Base-by-base conservation (phyloP, 2,888 invertebrate species). In the Dicycla oo region DNA sequence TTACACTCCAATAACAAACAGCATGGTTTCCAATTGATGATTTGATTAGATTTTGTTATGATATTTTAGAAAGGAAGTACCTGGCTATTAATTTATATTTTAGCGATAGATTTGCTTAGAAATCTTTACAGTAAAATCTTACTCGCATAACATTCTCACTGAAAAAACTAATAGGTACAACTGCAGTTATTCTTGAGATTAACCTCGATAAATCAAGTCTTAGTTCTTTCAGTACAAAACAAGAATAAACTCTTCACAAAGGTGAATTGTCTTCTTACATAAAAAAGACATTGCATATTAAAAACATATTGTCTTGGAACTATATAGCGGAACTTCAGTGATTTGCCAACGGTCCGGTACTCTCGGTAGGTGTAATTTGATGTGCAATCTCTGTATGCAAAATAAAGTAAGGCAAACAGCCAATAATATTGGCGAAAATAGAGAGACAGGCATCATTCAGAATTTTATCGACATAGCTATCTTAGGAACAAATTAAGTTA, bases 341-440 rank as follows among this genome's bases (percentile, higher is more conserved):
- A 47, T 72, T 62, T 69, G 67, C 67, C 62, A 77, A 61, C 8
- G 49, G 20, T 58, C 47, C 40, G n/a, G 57, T 77, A 65, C 15
- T 45, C 43, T 47, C 47, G 23, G 56, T 64, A 62, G 18, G 6
- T 26, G n/a, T 63, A 72, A 75, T 73, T 69, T 66, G 49, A 68
- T 49, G 64, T 47, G 23, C 30, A 47, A 49, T 56, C 43, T 62
- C 60, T 58, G 47, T 69, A 70, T 80, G 81, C 75, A 83, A 74
- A 81, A 73, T 74, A 85, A 80, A 80, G 54, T 80, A 84, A 84
- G 85, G 87, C 86, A 88, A 74, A 64, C 69, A 79, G 86, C 84
- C 86, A 88, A 86, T 81, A 70, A 73, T 83, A 63, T 72, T 85
- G 77, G 79, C 80, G 81, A 86, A 89, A 89, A 89, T 87, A 87